Conservation (phyloP, 2,888 invertebrate genomes). For the Caenorhabditis angaria region DNA sequence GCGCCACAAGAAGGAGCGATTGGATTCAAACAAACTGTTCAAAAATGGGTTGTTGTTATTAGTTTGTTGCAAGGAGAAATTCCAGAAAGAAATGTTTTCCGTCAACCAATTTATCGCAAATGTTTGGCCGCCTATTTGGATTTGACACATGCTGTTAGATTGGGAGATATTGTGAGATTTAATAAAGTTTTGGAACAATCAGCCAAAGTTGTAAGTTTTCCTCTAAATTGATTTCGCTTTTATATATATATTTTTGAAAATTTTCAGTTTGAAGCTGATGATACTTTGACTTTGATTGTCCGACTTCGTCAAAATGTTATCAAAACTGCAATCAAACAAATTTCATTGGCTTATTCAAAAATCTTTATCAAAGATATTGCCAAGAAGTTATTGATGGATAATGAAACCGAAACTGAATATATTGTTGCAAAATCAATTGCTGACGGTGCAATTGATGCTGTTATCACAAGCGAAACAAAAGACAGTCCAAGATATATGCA, state of each 20-base stretch:
- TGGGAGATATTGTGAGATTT: slow-evolving; percentile 92
- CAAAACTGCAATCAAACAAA: slow-evolving; percentile 81
- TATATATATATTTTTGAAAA: not conserved
- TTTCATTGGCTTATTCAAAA: slow-evolving; percentile 93
- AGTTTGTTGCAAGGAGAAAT: slow-evolving; percentile 82
- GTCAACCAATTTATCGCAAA: slow-evolving; percentile 87
- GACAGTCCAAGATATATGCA: slow-evolving; percentile 81
- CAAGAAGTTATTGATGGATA: slow-evolving; percentile 89
- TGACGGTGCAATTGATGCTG: slow-evolving; percentile 98
- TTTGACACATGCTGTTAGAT: slow-evolving; percentile 90
- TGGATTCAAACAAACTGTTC: slow-evolving; percentile 86
- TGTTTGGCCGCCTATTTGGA: slow-evolving; percentile 94
- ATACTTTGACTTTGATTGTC: slow-evolving; percentile 93
- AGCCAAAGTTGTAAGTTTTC: slow-evolving; percentile 74
- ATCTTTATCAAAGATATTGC: slow-evolving; percentile 95
- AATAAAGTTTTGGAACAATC: slow-evolving; percentile 90
- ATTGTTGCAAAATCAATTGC: slow-evolving; percentile 83
- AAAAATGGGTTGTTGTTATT: slow-evolving; percentile 72
- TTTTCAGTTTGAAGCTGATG: slow-evolving; percentile 84
- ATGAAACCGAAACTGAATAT: slow-evolving; percentile 93
- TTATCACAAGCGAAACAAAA: slow-evolving; percentile 89
- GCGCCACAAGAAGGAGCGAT: slow-evolving; percentile 98
- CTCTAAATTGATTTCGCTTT: not conserved
- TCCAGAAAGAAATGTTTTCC: slow-evolving; percentile 92
- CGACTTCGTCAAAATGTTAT: slow-evolving; percentile 97